Evolutionary conservation across 2,888 invertebrate species (phyloP), one percentile per base, ranked within the genome.

Genomic region (Leptopilina myrica): DNA sequence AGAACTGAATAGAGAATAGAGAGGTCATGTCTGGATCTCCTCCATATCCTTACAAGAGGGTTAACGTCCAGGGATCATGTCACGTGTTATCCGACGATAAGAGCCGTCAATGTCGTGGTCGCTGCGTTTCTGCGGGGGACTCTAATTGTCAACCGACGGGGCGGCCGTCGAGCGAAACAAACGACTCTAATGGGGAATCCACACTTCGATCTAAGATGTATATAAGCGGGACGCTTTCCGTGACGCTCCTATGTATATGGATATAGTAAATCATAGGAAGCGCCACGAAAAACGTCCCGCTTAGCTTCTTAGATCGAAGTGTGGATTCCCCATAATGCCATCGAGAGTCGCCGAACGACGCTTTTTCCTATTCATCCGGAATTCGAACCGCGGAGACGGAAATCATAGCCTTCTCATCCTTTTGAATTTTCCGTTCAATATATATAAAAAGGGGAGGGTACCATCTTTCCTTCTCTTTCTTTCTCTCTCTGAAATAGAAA

Each of bases 401-500:
- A 81, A 77, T 79, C 77, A 79, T 76, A 78, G 76, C 77, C 77
- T 76, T 78, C 76, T 78, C 73, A 73, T 56, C 79, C 77, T 80
- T 79, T 64, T 76, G 73, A 75, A 78, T 79, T 79, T 69, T 78
- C 75, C 81, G 75, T 65, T 73, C 26, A 14, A 33, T 49, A 14
- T 69, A 26, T 20, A 56, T 53, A 69, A 49, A 69, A 49, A 26
- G 9, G 2, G 26, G 64, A 26, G 0, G 26, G 53, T 14, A 53
- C 12, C 12, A 67, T 67, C 56, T 56, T 26, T n/a, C 7, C 69
- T 11, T 67, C 1, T 49, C 20, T 67, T 9, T 49, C 12, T 49
- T 6, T 69, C 5, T 53, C 53, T n/a, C 33, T 53, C 20, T 15
- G 56, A 87, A 89, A 88, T 86, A 87, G 86, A 87, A 89, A 88